Conservation (phyloP, 2,113 vertebrate species). For the Nerophis ophidion region DNA sequence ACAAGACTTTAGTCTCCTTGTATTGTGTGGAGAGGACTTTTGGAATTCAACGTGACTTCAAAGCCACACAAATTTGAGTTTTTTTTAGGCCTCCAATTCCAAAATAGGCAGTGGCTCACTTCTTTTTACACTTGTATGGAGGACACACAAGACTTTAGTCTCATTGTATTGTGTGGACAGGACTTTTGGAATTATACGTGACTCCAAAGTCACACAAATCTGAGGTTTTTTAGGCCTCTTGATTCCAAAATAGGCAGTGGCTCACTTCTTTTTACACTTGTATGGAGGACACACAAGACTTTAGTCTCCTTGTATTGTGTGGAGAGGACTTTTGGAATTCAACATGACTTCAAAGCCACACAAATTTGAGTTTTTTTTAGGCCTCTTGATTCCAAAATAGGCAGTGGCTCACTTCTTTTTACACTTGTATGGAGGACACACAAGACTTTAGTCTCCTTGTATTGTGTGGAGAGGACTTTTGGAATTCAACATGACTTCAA, state of each 20-base stretch:
- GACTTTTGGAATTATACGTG: not conserved
- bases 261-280: too few species aligned
- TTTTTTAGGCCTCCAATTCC: too few species aligned
- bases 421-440: constrained; percentile 5
- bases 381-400: too few species aligned
- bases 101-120: too few species aligned
- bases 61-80: too few species aligned
- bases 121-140: not conserved
- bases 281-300: constrained; percentile 8
- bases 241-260: too few species aligned
- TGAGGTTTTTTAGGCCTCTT: too few species aligned
- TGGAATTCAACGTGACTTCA: not conserved
- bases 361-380: too few species aligned
- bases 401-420: too few species aligned
- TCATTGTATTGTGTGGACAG: not conserved
- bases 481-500: not conserved
- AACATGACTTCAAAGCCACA: too few species aligned
- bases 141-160: not conserved
- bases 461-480: not conserved
- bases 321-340: not conserved
- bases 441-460: not conserved
- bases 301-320: not conserved
- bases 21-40: not conserved
- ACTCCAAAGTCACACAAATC: too few species aligned
- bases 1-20: not conserved